These are phyloP conservation scores for Hyposoter dolosus DNA, from an alignment of 2,888 invertebrate species.

Conservation along the genomic window DNA sequence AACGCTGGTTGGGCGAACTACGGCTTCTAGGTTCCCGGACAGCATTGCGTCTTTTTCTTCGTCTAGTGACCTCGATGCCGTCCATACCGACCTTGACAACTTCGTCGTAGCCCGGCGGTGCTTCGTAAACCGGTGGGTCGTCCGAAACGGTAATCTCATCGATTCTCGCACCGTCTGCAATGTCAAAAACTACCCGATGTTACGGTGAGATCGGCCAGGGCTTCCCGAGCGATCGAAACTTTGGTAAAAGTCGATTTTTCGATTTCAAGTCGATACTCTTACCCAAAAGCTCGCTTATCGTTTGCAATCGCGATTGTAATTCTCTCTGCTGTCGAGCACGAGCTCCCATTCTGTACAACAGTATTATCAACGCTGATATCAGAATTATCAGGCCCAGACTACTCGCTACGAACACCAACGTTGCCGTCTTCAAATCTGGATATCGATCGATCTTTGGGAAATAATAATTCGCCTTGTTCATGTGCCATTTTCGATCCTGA, in stretches of 20 bases:
- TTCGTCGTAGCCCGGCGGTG: conserved; percentile 90
- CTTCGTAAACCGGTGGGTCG: conserved; percentile 89
- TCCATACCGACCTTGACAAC: conserved; percentile 87
- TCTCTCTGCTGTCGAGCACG: conserved; percentile 88
- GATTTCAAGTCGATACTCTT: conserved; percentile 63
- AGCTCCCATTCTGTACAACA: conserved; percentile 88
- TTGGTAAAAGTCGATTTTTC: not conserved
- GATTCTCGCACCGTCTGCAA: conserved; percentile 85
- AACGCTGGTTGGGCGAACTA: conserved; percentile 76
- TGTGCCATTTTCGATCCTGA: conserved; percentile 87
- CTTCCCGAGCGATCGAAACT: conserved; percentile 20
- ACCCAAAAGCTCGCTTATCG: conserved; percentile 90
- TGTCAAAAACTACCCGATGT: conserved; percentile 79
- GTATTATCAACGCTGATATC: conserved; percentile 87
- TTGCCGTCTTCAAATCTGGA: conserved; percentile 89
- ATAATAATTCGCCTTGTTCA: conserved; percentile 90
- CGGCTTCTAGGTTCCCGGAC: conserved; percentile 71
- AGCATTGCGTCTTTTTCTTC: conserved; percentile 73
- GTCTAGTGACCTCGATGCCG: conserved; percentile 80
- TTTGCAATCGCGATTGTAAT: conserved; percentile 89
- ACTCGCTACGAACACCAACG: conserved; percentile 88
- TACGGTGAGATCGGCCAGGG: conserved; percentile 66
- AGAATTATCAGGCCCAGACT: conserved; percentile 88
- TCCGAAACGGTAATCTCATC: conserved; percentile 86
- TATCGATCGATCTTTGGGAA: conserved; percentile 90